These are phyloP conservation scores for Lamprologus speciosus DNA, from an alignment of 2,113 vertebrate species.

Conservation along the genomic window DNA sequence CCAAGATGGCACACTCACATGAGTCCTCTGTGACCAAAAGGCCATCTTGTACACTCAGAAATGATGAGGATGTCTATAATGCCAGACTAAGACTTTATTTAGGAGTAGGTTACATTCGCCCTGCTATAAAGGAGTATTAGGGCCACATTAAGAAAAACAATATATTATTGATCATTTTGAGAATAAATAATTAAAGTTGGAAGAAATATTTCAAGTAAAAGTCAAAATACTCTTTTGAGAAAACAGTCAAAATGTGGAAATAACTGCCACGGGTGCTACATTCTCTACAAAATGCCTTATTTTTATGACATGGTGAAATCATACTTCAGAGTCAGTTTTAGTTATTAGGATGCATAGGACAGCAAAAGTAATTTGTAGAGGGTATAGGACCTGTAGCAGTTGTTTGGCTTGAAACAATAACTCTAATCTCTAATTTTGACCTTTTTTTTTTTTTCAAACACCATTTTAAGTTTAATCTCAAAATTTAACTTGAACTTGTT, in stretches of 20 bases:
- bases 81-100: background rate
- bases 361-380: background rate
- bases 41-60: constrained; percentile 7
- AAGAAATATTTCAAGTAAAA: background rate
- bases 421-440: background rate
- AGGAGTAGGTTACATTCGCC: background rate
- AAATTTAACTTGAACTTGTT: background rate
- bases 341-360: background rate
- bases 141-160: background rate
- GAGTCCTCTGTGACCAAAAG: constrained; percentile 2
- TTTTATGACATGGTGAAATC: background rate
- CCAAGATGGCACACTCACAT: constrained; percentile 17
- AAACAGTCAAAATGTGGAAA: background rate
- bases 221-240: background rate
- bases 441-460: background rate
- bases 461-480: background rate
- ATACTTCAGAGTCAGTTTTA: background rate
- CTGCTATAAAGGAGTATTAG: background rate
- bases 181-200: background rate
- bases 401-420: background rate
- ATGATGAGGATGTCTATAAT: background rate
- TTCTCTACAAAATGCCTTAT: background rate
- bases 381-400: background rate
- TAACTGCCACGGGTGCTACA: background rate
- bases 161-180: background rate